A percentile compares a stretch with the other conserved stretches of the same genome.
Evolutionary conservation across 1,140 invertebrate species (phyloP).

Genomic region (Lysiphlebus fabarum): DNA sequence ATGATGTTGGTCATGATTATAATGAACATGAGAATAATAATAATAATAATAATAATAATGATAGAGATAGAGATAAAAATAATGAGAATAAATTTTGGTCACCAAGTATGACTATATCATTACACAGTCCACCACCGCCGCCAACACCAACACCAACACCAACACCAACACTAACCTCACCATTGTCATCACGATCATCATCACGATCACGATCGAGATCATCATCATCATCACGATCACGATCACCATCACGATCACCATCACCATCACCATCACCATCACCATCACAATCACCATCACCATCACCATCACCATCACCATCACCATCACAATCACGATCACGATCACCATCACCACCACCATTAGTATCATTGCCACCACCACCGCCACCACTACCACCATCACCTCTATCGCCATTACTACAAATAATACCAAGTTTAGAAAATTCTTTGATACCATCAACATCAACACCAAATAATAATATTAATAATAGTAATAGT

Average conservation of each 20-base stretch:
- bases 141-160: conserved; percentile 22
- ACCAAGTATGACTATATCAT: conserved; percentile 47
- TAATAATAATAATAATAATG: conserved; percentile 14
- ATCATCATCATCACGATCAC: conserved; percentile 37
- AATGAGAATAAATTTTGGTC: conserved; percentile 51
- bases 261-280: conserved; percentile 30
- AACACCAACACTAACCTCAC: too few relatives aligned
- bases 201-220: too few relatives aligned
- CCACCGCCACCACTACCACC: conserved; percentile 43
- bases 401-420: background rate
- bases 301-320: too few relatives aligned
- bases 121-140: conserved; percentile 44
- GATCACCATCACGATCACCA: conserved; percentile 45
- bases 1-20: too few relatives aligned
- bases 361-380: conserved; percentile 45
- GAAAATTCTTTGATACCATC: conserved; percentile 48
- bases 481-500: background rate
- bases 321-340: too few relatives aligned
- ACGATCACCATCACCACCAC: conserved; percentile 21
- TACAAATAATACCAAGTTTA: conserved; percentile 24
- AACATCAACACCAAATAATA: conserved; percentile 31
- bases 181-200: too few relatives aligned
- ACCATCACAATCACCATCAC: too few relatives aligned
- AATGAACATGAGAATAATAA: too few relatives aligned
- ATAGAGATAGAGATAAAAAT: too few relatives aligned